Percentiles rank a stretch among this genome's conserved stretches.
phyloP scores from a whole-genome alignment of 2,797 vertebrate genomes.

The Chanos chanos region DNA sequence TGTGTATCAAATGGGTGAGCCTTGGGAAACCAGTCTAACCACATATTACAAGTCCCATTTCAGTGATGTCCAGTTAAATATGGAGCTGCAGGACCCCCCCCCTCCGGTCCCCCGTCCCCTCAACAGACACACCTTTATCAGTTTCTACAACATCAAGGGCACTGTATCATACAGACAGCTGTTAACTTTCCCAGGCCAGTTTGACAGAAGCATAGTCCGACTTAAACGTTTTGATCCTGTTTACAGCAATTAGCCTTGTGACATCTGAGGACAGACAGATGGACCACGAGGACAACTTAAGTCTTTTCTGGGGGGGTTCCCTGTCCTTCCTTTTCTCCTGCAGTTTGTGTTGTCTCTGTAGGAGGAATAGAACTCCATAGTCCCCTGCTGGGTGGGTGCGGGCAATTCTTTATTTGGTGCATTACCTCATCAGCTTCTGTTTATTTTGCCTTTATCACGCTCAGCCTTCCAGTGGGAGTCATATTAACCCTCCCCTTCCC shows the following conservation, averaged over 20 bases:
- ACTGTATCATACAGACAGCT: background rate
- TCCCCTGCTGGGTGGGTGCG: constrained; percentile 44
- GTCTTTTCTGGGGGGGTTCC: background rate
- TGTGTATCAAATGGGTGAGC: constrained; percentile 6
- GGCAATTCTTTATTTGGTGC: constrained; percentile 36
- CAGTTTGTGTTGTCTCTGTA: background rate
- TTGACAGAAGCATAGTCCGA: background rate
- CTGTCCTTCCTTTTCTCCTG: background rate
- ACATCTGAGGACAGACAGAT: background rate
- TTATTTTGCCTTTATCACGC: constrained; percentile 58
- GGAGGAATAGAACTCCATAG: constrained; percentile 18
- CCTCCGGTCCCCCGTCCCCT: too few relatives aligned
- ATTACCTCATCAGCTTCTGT: constrained; percentile 66
- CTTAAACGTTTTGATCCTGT: background rate
- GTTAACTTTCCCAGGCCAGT: constrained; percentile 1
- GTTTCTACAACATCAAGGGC: constrained; percentile 11
- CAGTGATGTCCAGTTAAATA: background rate
- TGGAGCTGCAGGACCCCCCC: background rate
- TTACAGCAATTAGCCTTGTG: constrained; percentile 1
- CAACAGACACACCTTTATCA: background rate
- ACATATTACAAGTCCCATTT: constrained; percentile 1
- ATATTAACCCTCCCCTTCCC: constrained; percentile 42
- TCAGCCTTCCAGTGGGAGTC: constrained; percentile 5
- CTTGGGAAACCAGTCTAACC: constrained; percentile 30
- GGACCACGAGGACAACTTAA: constrained; percentile 5